A percentile compares a stretch with the other conserved stretches of the same genome.
Evolutionary conservation across 53 echinoderm and acorn worm genomes (phyloP).

Genomic region (Mesocentrotus franciscanus): DNA sequence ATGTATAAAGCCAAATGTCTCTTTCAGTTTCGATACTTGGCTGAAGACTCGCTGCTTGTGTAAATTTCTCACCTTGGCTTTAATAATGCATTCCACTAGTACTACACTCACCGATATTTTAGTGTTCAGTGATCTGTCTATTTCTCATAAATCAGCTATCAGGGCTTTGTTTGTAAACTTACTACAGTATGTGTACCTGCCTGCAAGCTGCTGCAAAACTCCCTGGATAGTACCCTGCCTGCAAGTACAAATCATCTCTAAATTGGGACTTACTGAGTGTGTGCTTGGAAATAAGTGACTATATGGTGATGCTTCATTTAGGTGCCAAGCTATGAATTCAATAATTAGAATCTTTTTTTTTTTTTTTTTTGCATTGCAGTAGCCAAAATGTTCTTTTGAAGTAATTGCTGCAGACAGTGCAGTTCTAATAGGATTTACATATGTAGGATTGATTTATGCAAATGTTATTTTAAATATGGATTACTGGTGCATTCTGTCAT

Average conservation of each 20-base stretch:
- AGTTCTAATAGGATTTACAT: not conserved
- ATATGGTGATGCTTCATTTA: not conserved
- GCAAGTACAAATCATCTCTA: not conserved
- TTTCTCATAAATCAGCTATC: constrained; percentile 33
- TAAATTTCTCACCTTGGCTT: not conserved
- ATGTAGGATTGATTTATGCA: not conserved
- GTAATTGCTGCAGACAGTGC: not conserved
- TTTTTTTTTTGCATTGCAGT: not conserved
- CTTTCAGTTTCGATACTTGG: too few species aligned
- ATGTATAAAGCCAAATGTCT: too few species aligned
- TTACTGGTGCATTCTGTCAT: too few species aligned
- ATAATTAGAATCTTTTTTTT: too few species aligned
- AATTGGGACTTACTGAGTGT: not conserved
- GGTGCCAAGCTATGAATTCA: not conserved
- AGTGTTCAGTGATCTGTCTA: constrained; percentile 2
- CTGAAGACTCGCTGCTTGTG: too few species aligned
- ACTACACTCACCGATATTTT: not conserved
- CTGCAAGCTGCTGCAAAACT: not conserved
- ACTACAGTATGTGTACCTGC: not conserved
- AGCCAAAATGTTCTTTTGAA: not conserved
- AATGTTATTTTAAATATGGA: not conserved
- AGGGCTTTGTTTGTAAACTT: constrained; percentile 18
- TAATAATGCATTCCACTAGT: not conserved
- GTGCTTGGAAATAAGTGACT: not conserved
- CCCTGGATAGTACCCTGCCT: not conserved